Percentiles rank a stretch among this genome's conserved stretches.
These are phyloP conservation scores for Hipposideros armiger DNA, from an alignment of 2,113 vertebrate species.

Conservation along the genomic window DNA sequence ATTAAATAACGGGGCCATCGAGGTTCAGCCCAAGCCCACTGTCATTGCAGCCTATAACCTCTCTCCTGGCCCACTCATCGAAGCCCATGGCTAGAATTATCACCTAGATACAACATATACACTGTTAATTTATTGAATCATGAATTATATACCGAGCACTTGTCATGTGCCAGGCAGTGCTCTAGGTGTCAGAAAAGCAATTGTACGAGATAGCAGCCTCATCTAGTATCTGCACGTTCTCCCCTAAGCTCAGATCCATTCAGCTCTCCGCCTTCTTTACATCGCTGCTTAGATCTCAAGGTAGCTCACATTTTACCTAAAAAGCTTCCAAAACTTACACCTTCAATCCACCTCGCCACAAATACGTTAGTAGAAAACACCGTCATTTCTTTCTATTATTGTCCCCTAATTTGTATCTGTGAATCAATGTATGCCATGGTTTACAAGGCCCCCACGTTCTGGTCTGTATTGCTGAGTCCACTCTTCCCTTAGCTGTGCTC, in stretches of 20 bases:
- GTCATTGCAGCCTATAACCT: not conserved
- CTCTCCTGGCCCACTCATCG: not conserved
- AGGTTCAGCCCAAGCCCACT: accelerated
- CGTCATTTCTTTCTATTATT: not conserved
- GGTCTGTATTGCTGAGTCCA: too few species aligned
- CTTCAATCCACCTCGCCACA: not conserved
- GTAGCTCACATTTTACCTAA: too few species aligned
- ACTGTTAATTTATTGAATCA: not conserved
- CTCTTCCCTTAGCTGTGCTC: too few species aligned
- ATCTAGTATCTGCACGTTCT: accelerated
- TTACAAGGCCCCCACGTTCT: too few species aligned
- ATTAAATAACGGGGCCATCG: accelerated
- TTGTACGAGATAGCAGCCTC: too few species aligned
- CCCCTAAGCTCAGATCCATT: not conserved
- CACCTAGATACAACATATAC: not conserved
- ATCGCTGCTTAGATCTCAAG: not conserved
- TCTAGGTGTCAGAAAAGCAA: not conserved
- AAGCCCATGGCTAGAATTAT: not conserved
- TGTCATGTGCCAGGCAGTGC: not conserved
- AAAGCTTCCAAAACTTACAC: not conserved
- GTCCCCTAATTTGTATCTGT: not conserved
- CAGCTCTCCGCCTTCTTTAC: too few species aligned
- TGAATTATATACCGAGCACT: too few species aligned
- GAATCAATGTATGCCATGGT: not conserved
- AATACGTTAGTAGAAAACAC: not conserved